phyloP scores from a whole-genome alignment of 2,113 vertebrate genomes.

The Otolemur garnettii region DNA sequence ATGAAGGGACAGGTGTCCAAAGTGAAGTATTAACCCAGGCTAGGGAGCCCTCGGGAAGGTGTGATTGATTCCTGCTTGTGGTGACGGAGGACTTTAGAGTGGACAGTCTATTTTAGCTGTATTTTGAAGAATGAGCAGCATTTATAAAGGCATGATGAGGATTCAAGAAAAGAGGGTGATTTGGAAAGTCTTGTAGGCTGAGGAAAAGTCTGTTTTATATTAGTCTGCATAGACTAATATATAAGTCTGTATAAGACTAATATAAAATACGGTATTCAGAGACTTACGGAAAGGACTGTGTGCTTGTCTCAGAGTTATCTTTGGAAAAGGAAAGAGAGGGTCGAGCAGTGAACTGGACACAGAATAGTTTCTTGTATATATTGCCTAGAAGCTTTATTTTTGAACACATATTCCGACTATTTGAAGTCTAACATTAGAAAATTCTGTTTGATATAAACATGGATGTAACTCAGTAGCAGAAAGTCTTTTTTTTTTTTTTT shows the following conservation, averaged over 20 bases:
- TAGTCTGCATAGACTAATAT: no score
- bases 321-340: not conserved
- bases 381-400: not conserved
- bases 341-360: not conserved
- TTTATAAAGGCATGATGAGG: not conserved
- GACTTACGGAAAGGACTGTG: not conserved
- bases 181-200: not conserved
- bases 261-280: not conserved
- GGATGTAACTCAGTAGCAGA: not conserved
- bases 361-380: not conserved
- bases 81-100: not conserved
- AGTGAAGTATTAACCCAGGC: conserved; percentile 53
- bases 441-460: not conserved
- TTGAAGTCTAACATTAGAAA: conserved; percentile 7
- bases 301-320: not conserved
- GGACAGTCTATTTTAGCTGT: not conserved
- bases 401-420: not conserved
- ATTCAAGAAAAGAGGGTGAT: not conserved
- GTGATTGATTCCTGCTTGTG: conserved; percentile 42
- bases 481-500: not conserved
- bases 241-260: no score
- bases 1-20: conserved; percentile 47
- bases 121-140: not conserved
- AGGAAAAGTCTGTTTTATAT: no score
- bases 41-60: not conserved